Percentiles rank a stretch among this genome's conserved stretches.
These are phyloP conservation scores for Malurus melanocephalus DNA, from an alignment of 2,113 vertebrate species.

Conservation along the genomic window DNA sequence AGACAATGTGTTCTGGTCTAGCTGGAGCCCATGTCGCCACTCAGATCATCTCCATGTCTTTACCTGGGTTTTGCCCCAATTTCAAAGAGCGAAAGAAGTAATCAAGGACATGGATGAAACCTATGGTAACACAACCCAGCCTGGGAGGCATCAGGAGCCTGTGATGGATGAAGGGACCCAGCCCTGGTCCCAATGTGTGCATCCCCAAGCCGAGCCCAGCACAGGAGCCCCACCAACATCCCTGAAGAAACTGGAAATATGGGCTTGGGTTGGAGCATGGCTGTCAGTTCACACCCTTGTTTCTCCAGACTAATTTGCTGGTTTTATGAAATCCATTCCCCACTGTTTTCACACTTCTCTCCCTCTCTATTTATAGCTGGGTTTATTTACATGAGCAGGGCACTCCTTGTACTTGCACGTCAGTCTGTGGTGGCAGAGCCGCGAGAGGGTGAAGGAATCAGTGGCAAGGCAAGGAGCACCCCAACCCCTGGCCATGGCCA, in stretches of 20 bases:
- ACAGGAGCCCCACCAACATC: background rate
- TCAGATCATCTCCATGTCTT: background rate
- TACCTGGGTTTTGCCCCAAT: background rate
- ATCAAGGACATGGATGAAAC: background rate
- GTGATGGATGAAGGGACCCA: background rate
- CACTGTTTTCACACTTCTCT: constrained; percentile 67
- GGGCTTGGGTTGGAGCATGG: constrained; percentile 5
- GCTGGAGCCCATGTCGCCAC: background rate
- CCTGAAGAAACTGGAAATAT: constrained; percentile 8
- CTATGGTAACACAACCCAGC: background rate
- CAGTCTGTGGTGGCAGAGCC: background rate
- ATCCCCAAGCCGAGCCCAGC: fast-evolving
- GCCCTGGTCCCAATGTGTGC: background rate
- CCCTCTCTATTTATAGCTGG: constrained; percentile 63
- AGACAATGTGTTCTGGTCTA: background rate
- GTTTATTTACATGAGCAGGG: constrained; percentile 46
- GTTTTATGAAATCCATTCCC: constrained; percentile 57
- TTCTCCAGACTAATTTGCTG: constrained; percentile 62
- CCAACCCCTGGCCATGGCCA: background rate
- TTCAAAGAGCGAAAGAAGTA: background rate
- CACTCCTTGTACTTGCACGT: constrained; percentile 38
- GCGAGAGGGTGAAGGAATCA: background rate
- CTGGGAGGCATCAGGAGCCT: background rate
- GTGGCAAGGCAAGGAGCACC: background rate
- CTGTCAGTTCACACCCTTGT: constrained; percentile 56